Conservation (phyloP, 2,888 invertebrate species). For the Clostera curtula region DNA sequence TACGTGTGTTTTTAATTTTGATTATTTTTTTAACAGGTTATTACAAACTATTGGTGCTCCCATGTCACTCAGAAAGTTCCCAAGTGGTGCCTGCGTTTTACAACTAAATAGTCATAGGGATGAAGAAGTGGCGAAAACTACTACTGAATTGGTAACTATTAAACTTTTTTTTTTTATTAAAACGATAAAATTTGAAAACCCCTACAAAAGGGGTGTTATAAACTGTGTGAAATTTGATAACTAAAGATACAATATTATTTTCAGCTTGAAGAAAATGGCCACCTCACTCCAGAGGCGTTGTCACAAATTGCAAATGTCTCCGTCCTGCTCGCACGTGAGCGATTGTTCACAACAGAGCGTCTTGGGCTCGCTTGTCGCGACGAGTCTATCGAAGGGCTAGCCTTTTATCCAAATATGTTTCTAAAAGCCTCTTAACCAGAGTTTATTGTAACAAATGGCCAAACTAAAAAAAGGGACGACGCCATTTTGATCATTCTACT, state of each 20-base stretch:
- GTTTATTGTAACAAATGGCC: slow-evolving; percentile 15
- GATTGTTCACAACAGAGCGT: slow-evolving; percentile 90
- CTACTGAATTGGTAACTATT: slow-evolving; percentile 75
- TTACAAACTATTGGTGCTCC: slow-evolving; percentile 80
- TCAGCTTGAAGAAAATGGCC: slow-evolving; percentile 80
- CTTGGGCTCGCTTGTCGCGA: slow-evolving; percentile 93
- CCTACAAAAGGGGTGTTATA: too few relatives aligned
- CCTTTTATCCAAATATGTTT: slow-evolving; percentile 95
- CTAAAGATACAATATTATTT: slow-evolving; percentile 22
- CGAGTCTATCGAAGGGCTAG: slow-evolving; percentile 94
- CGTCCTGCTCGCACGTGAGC: slow-evolving; percentile 91
- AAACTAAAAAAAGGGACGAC: not conserved
- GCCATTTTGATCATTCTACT: too few relatives aligned
- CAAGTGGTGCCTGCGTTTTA: slow-evolving; percentile 96
- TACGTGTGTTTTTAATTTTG: not conserved
- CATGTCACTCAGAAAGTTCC: slow-evolving; percentile 87
- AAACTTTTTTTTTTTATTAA: not conserved
- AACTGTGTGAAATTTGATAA: not conserved
- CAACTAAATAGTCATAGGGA: slow-evolving; percentile 87
- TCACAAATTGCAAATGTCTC: slow-evolving; percentile 90
- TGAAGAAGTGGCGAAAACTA: slow-evolving; percentile 79
- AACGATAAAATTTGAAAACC: too few relatives aligned
- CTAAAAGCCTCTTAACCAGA: slow-evolving; percentile 52
- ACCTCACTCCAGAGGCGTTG: slow-evolving; percentile 89
- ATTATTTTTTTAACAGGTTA: slow-evolving; percentile 43